A percentile compares a stretch with the other conserved stretches of the same genome.
phyloP scores from a whole-genome alignment of 2,797 vertebrate species.

The Phalanger gymnotis region DNA sequence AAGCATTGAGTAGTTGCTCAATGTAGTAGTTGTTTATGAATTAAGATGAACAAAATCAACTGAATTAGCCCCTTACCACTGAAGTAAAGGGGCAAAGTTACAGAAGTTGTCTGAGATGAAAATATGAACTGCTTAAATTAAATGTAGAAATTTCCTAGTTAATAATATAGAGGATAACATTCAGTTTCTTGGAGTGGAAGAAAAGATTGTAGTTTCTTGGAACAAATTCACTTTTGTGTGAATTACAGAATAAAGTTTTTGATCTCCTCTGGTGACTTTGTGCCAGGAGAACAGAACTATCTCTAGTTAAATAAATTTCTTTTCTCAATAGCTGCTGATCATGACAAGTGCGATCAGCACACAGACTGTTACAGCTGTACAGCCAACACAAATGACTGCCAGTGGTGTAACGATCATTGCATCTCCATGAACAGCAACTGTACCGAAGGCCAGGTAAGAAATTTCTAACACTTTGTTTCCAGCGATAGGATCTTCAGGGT shows the following conservation, averaged over 20 bases:
- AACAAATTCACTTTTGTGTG: background rate
- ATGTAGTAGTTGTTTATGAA: background rate
- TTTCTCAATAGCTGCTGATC: conserved; percentile 87
- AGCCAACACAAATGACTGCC: conserved; percentile 95
- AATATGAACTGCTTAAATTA: conserved; percentile 30
- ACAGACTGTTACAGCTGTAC: conserved; percentile 99
- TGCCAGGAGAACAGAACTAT: conserved; percentile 11
- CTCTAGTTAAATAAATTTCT: conserved; percentile 46
- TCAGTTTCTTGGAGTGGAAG: background rate
- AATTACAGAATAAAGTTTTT: background rate
- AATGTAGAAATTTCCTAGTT: conserved; percentile 9
- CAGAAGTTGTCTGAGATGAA: conserved; percentile 14
- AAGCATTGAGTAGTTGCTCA: background rate
- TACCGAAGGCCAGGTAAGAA: conserved; percentile 87
- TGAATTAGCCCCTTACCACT: conserved; percentile 8
- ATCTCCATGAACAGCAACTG: conserved; percentile 93
- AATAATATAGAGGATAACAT: background rate
- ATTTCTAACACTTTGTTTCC: background rate
- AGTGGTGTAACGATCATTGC: conserved; percentile 95
- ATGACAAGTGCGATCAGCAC: conserved; percentile 95
- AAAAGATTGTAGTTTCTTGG: background rate
- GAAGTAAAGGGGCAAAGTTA: conserved; percentile 32
- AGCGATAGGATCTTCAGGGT: conserved; percentile 43
- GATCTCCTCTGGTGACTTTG: background rate
- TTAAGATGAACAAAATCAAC: conserved; percentile 1